Percentiles rank a stretch among this genome's conserved stretches.
These are phyloP conservation scores for Oryzias curvinotus DNA, from an alignment of 2,113 vertebrate genomes.

Conservation along the genomic window DNA sequence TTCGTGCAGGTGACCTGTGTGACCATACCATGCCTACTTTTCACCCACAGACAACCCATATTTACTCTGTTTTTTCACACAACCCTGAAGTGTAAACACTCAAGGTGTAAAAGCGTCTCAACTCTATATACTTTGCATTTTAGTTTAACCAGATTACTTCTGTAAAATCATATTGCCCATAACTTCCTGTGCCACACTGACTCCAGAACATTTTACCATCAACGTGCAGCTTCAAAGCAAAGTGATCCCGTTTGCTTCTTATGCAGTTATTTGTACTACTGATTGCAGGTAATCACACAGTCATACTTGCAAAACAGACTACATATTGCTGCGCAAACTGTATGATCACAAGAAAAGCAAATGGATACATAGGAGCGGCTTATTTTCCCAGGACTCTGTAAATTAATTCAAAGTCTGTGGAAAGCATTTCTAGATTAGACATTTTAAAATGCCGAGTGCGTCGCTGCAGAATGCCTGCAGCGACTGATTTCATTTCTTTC, in stretches of 20 bases:
- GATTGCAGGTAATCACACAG: constrained; percentile 10
- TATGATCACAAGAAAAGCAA: constrained; percentile 24
- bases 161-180: constrained; percentile 38
- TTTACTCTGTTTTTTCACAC: no score
- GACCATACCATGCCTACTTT: no score
- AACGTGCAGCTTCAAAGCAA: constrained; percentile 1
- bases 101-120: no score
- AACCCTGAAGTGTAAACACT: no score
- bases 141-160: constrained; percentile 32
- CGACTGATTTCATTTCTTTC: constrained; percentile 55
- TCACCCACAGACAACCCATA: no score
- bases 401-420: constrained; percentile 47
- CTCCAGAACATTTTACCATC: constrained; percentile 15
- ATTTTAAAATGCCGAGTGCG: constrained; percentile 58
- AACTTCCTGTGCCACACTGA: constrained; percentile 30
- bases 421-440: constrained; percentile 34
- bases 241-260: no score
- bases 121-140: no score
- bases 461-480: constrained; percentile 40
- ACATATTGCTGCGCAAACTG: constrained; percentile 9
- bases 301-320: constrained; percentile 4
- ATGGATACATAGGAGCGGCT: constrained; percentile 26
- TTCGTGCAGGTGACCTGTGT: no score
- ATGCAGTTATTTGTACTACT: not conserved
- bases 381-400: constrained; percentile 35